Conservation (phyloP, 2,113 vertebrate genomes). For the Octodon degus region DNA sequence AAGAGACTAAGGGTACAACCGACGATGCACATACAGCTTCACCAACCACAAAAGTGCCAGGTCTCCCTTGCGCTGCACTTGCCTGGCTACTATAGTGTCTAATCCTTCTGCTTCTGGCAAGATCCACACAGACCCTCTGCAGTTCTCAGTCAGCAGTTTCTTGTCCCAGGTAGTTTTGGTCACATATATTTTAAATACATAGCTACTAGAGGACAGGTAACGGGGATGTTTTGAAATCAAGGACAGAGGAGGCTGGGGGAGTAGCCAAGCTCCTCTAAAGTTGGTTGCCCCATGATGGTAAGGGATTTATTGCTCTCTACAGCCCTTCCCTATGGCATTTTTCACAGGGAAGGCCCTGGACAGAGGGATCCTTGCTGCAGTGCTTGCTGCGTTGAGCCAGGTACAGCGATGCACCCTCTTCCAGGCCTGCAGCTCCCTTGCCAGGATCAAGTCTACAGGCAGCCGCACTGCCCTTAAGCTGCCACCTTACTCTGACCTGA, state of each 20-base stretch:
- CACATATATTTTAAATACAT: not conserved
- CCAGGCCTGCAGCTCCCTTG: accelerated
- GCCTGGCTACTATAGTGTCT: not conserved
- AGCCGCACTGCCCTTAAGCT: not conserved
- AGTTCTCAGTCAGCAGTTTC: not conserved
- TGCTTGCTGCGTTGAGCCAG: not conserved
- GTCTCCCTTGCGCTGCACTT: not conserved
- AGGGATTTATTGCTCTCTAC: not conserved
- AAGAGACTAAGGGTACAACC: not conserved
- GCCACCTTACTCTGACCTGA: not conserved
- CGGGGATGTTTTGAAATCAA: not conserved
- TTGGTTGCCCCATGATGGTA: not conserved
- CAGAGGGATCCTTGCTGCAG: not conserved
- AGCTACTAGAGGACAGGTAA: not conserved
- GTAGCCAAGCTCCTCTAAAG: not conserved
- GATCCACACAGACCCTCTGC: not conserved
- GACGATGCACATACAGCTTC: not conserved
- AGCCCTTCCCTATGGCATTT: not conserved
- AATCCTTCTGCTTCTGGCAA: not conserved
- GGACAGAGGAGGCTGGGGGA: not conserved
- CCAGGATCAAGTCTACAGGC: not conserved
- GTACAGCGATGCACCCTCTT: not conserved
- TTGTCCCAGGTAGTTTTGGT: not conserved
- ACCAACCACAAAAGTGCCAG: not conserved
- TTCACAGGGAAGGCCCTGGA: not conserved